phyloP scores from a whole-genome alignment of 2,797 vertebrate genomes.

The Tamandua tetradactyla region DNA sequence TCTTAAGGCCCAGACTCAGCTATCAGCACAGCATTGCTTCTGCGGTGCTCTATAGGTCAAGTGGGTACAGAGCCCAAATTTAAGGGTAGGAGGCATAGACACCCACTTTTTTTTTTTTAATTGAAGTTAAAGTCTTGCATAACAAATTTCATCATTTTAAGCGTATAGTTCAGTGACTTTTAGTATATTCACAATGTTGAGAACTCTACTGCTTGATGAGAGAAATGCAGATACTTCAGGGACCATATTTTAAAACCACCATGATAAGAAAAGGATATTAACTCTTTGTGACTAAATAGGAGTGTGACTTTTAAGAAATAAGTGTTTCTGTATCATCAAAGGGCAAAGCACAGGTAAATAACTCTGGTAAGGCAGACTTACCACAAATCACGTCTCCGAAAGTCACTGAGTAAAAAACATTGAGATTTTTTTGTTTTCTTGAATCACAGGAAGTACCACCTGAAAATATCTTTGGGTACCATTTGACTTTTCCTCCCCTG shows the following conservation, averaged over 20 bases:
- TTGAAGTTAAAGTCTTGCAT: not conserved
- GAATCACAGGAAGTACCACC: not conserved
- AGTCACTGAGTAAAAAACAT: not conserved
- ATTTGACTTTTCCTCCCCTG: not conserved
- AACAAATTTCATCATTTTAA: slow-evolving; percentile 4
- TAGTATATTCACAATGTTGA: not conserved
- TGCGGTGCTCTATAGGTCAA: not conserved
- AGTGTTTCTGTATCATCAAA: not conserved
- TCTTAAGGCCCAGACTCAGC: not conserved
- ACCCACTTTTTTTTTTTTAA: not conserved
- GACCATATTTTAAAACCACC: not conserved
- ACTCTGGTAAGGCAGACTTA: not conserved
- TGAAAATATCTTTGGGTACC: not conserved
- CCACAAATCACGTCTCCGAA: not conserved
- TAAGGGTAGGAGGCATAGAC: not conserved
- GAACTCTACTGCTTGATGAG: not conserved
- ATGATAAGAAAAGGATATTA: not conserved
- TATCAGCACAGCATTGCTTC: not conserved
- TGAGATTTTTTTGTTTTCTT: slow-evolving; percentile 8
- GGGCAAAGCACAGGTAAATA: not conserved
- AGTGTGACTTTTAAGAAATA: not conserved
- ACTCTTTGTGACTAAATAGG: not conserved
- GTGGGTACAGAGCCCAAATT: not conserved
- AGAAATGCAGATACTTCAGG: not conserved
- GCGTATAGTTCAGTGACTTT: not conserved